A percentile compares a stretch with the other conserved stretches of the same genome.
phyloP scores from a whole-genome alignment of 2,113 vertebrate genomes.

The Cervus canadensis region DNA sequence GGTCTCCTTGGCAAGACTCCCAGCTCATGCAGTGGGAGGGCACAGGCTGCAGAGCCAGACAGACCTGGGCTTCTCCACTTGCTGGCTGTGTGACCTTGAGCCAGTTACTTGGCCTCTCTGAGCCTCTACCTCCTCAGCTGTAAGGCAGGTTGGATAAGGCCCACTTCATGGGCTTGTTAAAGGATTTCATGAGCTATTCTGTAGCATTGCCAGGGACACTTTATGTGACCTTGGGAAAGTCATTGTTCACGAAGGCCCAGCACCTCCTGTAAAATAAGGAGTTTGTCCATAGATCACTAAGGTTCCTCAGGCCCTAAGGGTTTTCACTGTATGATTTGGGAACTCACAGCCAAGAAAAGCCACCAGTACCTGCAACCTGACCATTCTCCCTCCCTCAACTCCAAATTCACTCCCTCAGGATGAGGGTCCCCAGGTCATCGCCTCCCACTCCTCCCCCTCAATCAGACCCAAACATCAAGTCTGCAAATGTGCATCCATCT shows the following conservation, averaged over 20 bases:
- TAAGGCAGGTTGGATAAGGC: not conserved
- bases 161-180: not conserved
- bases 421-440: not conserved
- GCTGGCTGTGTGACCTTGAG: not conserved
- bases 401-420: not conserved
- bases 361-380: not conserved
- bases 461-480: not conserved
- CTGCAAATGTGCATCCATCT: not conserved
- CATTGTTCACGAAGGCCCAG: not conserved
- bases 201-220: not conserved
- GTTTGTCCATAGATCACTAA: not conserved
- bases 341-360: not conserved
- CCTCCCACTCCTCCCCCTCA: not conserved
- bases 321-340: not conserved
- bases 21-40: not conserved
- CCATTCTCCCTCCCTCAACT: not conserved
- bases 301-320: not conserved
- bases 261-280: not conserved
- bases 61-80: not conserved
- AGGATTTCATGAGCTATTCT: not conserved
- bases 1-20: not conserved
- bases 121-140: not conserved
- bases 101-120: not conserved
- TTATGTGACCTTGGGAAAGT: not conserved
- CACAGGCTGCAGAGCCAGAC: not conserved